Percentiles rank a stretch among this genome's conserved stretches.
Conservation (phyloP, 2,888 invertebrate species). For the Sphaeridia pumilis region DNA sequence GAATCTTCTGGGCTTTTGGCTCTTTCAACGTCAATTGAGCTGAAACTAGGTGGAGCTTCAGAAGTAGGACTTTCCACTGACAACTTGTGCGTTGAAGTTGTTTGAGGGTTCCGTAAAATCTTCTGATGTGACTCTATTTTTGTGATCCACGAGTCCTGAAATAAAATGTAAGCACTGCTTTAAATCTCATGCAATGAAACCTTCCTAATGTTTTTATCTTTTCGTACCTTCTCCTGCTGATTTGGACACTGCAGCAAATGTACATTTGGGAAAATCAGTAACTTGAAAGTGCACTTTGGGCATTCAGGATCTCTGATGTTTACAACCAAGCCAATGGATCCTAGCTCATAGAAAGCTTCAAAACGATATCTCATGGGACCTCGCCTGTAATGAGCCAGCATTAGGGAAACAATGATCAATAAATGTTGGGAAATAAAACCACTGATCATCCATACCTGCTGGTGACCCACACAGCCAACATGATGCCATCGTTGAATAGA, state of each 20-base stretch:
- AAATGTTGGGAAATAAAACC: too few relatives aligned
- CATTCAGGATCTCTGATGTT: slow-evolving; percentile 83
- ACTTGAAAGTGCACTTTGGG: slow-evolving; percentile 84
- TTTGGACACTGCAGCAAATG: slow-evolving; percentile 35
- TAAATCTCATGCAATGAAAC: background rate
- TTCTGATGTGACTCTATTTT: slow-evolving; percentile 33
- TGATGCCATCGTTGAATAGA: slow-evolving; percentile 80
- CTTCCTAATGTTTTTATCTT: background rate
- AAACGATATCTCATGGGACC: slow-evolving; percentile 72
- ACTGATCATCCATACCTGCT: slow-evolving; percentile 45
- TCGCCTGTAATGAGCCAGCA: slow-evolving; percentile 42
- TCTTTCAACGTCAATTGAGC: slow-evolving; percentile 39
- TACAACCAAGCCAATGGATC: slow-evolving; percentile 73
- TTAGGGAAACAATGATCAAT: too few relatives aligned
- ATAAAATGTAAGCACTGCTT: background rate
- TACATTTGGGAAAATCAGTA: slow-evolving; percentile 67
- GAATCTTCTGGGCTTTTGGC: slow-evolving; percentile 35
- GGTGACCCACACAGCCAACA: slow-evolving; percentile 71
- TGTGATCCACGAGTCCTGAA: slow-evolving; percentile 33
- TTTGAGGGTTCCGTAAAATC: slow-evolving; percentile 30
- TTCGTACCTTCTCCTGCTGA: slow-evolving; percentile 33
- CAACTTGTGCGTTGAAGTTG: slow-evolving; percentile 2
- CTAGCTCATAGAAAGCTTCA: slow-evolving; percentile 70
- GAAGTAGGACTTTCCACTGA: slow-evolving; percentile 39
- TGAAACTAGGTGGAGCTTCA: slow-evolving; percentile 43